Evolutionary conservation across 2,113 vertebrate species (phyloP).

Genomic region (crab-eating macaque (Macaca fascicularis)): T2T-MFA8v1.1 NC_088375.1:203471001-203471500

Average conservation of each 20-base stretch:
- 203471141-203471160: background rate
- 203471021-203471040: background rate
- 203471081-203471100: background rate
- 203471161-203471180: background rate
- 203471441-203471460: background rate
- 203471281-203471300: background rate
- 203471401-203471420: background rate
- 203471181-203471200: background rate
- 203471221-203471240: background rate
- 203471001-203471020: background rate
- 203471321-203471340: too few relatives aligned
- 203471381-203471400: background rate
- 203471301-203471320: background rate
- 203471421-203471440: background rate
- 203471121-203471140: background rate
- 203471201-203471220: background rate
- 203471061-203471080: background rate
- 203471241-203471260: background rate
- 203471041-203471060: background rate
- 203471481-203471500: conserved; percentile 32
- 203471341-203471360: background rate
- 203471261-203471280: background rate
- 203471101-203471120: background rate
- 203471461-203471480: conserved; percentile 26
- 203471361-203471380: background rate